These are phyloP conservation scores for Columba janthina DNA, from an alignment of 2,113 vertebrate genomes.

Conservation along the genomic window DNA sequence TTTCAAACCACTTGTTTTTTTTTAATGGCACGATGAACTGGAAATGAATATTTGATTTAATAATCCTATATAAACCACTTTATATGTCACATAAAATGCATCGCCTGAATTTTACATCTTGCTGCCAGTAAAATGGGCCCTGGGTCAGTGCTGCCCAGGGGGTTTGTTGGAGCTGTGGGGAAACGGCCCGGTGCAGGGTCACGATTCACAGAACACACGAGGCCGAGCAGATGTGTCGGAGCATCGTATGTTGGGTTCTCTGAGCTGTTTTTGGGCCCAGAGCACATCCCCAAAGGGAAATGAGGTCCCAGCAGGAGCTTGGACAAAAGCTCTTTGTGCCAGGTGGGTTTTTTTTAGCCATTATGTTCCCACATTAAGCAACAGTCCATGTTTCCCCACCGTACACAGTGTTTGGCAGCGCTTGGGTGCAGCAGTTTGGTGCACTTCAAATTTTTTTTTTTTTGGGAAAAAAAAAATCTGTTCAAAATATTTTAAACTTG, in stretches of 20 bases:
- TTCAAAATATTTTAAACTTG: not conserved
- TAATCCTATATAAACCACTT: not conserved
- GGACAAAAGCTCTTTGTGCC: not conserved
- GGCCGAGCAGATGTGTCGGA: not conserved
- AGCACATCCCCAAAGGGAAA: accelerated
- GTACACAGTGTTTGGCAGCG: accelerated
- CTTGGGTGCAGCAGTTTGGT: too few species aligned
- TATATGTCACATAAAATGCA: accelerated
- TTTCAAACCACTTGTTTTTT: not conserved
- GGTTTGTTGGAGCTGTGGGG: not conserved
- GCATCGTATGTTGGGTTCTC: not conserved
- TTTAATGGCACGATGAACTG: not conserved
- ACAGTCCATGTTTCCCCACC: not conserved
- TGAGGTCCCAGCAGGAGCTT: accelerated
- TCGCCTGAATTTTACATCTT: not conserved
- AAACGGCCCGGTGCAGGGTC: too few species aligned
- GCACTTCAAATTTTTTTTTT: not conserved
- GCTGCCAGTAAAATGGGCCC: accelerated
- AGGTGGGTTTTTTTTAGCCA: not conserved
- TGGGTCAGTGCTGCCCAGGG: not conserved
- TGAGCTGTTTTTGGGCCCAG: not conserved
- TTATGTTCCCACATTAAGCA: not conserved
- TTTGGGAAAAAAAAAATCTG: not conserved
- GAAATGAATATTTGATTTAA: not conserved
- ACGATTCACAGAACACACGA: accelerated